Percentiles rank a stretch among this genome's conserved stretches.
Conservation (phyloP, 2,797 vertebrate genomes). For the Trematomus bernacchii region DNA sequence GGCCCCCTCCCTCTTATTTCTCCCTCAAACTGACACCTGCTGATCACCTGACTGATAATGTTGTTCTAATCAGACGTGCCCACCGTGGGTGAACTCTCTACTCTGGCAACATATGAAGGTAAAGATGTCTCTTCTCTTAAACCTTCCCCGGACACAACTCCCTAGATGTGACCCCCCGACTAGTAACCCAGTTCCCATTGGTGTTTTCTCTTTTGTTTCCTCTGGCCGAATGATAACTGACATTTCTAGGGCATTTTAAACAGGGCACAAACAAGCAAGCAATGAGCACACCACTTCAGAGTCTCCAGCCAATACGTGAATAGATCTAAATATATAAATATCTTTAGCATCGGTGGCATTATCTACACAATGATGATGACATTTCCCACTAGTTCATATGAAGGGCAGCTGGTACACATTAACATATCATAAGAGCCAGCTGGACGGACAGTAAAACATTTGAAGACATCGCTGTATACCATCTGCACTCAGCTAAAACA, state of each 20-base stretch:
- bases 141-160: constrained; percentile 16
- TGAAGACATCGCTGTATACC: constrained; percentile 33
- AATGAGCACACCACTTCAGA: constrained; percentile 24
- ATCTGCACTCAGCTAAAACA: constrained; percentile 25
- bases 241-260: constrained; percentile 47
- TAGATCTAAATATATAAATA: constrained; percentile 29
- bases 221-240: constrained; percentile 31
- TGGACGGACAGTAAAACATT: constrained; percentile 34
- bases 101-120: constrained; percentile 63
- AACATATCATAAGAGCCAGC: constrained; percentile 37
- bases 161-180: constrained; percentile 39
- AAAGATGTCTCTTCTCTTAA: constrained; percentile 48
- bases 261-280: not conserved
- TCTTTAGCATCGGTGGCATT: constrained; percentile 2
- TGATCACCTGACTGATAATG: constrained; percentile 35
- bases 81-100: constrained; percentile 59
- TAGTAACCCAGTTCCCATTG: constrained; percentile 15
- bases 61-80: constrained; percentile 63
- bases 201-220: constrained; percentile 54
- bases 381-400: constrained; percentile 16
- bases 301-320: not conserved
- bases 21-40: constrained; percentile 5
- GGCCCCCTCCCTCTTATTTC: not conserved
- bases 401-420: constrained; percentile 45
- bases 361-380: not conserved